Evolutionary conservation across 2,888 invertebrate genomes (phyloP).

Genomic region (Antheraea yamamai): DNA sequence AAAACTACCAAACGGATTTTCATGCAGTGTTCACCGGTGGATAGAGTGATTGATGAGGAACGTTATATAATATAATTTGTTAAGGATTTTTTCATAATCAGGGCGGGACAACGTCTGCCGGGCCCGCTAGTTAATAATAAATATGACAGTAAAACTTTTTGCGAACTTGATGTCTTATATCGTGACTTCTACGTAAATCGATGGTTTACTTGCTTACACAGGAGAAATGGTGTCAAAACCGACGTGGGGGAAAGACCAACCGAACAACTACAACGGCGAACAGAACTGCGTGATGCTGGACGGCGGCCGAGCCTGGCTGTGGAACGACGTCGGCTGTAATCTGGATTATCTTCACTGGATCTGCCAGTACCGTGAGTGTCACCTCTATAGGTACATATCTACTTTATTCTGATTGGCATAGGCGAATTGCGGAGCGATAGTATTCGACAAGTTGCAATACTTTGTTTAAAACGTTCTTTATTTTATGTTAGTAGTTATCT

Average conservation of each 20-base stretch:
- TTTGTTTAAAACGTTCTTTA: background rate
- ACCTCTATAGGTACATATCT: conserved; percentile 76
- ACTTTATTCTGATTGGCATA: conserved; percentile 57
- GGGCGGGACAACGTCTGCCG: too few relatives aligned
- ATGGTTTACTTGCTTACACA: conserved; percentile 50
- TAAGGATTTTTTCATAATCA: too few relatives aligned
- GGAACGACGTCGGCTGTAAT: conserved; percentile 97
- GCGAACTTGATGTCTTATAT: background rate
- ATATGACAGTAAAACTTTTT: background rate
- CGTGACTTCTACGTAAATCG: background rate
- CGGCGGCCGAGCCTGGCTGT: conserved; percentile 93
- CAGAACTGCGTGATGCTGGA: conserved; percentile 97
- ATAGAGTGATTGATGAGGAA: too few relatives aligned
- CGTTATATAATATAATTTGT: too few relatives aligned
- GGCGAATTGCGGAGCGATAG: conserved; percentile 31
- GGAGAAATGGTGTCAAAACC: conserved; percentile 90
- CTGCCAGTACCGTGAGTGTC: conserved; percentile 93
- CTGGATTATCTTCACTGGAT: conserved; percentile 96
- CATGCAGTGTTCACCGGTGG: too few relatives aligned
- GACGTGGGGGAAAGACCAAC: conserved; percentile 96
- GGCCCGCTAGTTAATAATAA: too few relatives aligned
- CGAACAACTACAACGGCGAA: conserved; percentile 97
- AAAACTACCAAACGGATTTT: too few relatives aligned
- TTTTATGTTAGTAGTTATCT: background rate
- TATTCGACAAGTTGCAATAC: conserved; percentile 5